phyloP scores from a whole-genome alignment of 2,113 vertebrate species.

The Hiodon tergisus region DNA sequence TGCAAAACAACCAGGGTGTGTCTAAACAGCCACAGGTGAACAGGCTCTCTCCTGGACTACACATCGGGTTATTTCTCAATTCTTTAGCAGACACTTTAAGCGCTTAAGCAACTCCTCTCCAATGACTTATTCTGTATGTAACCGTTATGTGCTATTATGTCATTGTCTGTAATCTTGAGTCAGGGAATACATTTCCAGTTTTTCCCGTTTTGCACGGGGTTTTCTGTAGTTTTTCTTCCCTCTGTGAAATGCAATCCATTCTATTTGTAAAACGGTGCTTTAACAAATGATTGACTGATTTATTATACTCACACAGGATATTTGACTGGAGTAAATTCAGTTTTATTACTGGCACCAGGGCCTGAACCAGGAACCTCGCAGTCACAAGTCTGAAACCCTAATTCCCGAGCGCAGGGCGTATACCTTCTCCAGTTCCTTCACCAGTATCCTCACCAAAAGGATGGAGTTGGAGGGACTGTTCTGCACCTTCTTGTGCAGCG shows the following conservation, averaged over 20 bases:
- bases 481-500: conserved; percentile 74
- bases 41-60: too few species aligned
- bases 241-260: background rate
- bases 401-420: conserved; percentile 22
- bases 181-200: background rate
- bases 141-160: background rate
- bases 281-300: background rate
- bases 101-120: too few species aligned
- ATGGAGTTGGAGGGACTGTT: conserved; percentile 58
- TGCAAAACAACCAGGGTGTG: too few species aligned
- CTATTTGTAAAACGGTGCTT: background rate
- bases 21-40: background rate
- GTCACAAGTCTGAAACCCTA: background rate
- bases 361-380: too few species aligned
- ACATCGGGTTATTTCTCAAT: too few species aligned
- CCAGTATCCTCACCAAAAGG: conserved; percentile 61
- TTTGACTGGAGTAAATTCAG: too few species aligned
- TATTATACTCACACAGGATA: background rate
- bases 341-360: too few species aligned
- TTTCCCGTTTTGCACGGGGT: too few species aligned
- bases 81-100: too few species aligned
- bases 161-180: too few species aligned
- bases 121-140: too few species aligned
- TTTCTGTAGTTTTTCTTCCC: background rate
- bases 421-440: conserved; percentile 77